These are phyloP conservation scores for Cirrhinus mrigala DNA, from an alignment of 2,797 vertebrate species.

Conservation along the genomic window DNA sequence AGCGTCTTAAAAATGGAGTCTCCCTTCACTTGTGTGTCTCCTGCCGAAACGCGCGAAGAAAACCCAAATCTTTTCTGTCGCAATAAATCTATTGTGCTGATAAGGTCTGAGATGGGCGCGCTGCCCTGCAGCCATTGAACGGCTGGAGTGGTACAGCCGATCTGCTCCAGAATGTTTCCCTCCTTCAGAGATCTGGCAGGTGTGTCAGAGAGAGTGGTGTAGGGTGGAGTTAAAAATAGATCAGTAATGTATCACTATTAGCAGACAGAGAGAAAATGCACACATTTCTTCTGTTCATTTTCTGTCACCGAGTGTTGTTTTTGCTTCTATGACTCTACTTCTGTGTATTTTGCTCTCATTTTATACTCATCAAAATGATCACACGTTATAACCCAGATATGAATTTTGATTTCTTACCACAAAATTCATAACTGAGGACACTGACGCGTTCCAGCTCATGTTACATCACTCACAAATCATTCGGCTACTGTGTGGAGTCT, in stretches of 20 bases:
- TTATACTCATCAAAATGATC: neutral
- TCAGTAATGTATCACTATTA: slow-evolving; percentile 21
- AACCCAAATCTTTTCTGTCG: neutral
- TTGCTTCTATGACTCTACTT: neutral
- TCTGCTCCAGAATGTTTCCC: slow-evolving; percentile 41
- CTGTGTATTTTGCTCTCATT: neutral
- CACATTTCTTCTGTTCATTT: neutral
- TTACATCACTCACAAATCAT: neutral
- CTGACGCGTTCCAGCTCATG: neutral
- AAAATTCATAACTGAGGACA: neutral
- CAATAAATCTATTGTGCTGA: slow-evolving; percentile 14
- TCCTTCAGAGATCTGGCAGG: slow-evolving; percentile 52
- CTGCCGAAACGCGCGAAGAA: neutral
- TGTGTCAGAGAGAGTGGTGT: slow-evolving; percentile 49
- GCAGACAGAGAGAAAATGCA: neutral
- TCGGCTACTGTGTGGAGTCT: neutral
- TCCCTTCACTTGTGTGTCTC: neutral
- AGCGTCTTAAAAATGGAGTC: slow-evolving; percentile 25
- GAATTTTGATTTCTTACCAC: neutral
- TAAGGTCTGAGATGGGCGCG: slow-evolving; percentile 4
- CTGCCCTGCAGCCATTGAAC: slow-evolving; percentile 31
- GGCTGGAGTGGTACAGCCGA: slow-evolving; percentile 30
- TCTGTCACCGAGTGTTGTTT: no score
- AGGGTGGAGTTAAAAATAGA: slow-evolving; percentile 55
- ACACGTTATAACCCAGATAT: neutral